A percentile compares a stretch with the other conserved stretches of the same genome.
phyloP scores from a whole-genome alignment of 1,140 invertebrate species.

The Bombyx mandarina region DNA sequence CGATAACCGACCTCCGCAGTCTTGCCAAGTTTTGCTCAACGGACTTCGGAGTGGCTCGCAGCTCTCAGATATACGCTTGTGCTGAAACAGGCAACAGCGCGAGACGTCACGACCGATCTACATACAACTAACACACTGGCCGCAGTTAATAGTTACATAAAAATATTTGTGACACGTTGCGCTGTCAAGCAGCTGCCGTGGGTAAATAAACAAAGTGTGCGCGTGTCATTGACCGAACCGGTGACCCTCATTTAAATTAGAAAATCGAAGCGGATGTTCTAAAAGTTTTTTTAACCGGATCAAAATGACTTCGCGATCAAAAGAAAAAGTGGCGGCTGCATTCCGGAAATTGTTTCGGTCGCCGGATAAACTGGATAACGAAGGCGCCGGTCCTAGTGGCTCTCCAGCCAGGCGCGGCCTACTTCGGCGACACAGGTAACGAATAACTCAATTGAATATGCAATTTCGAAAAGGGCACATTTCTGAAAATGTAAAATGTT shows the following conservation, averaged over 20 bases:
- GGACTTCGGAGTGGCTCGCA: slow-evolving; percentile 49
- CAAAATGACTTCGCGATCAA: slow-evolving; percentile 80
- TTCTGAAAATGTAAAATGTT: no score
- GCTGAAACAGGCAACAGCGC: slow-evolving; percentile 15
- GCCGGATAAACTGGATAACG: slow-evolving; percentile 76
- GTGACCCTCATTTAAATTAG: background rate
- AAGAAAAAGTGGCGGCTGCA: slow-evolving; percentile 79
- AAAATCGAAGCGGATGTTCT: slow-evolving; percentile 20
- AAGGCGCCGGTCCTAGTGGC: slow-evolving; percentile 71
- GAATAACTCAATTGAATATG: background rate
- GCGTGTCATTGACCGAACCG: no score
- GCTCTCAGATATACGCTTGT: slow-evolving; percentile 1
- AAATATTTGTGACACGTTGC: no score
- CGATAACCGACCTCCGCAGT: slow-evolving; percentile 43
- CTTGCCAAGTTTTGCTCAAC: slow-evolving; percentile 38
- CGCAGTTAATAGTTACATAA: no score
- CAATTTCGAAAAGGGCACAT: no score
- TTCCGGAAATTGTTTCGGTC: slow-evolving; percentile 83
- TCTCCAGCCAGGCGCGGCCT: slow-evolving; percentile 76
- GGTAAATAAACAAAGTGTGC: no score
- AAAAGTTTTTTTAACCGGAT: slow-evolving; percentile 28
- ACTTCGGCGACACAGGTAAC: slow-evolving; percentile 62
- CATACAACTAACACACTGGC: no score
- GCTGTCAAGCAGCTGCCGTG: no score
- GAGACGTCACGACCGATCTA: slow-evolving; percentile 21